Conservation (phyloP, 2,888 invertebrate genomes). For the Volucella bombylans region DNA sequence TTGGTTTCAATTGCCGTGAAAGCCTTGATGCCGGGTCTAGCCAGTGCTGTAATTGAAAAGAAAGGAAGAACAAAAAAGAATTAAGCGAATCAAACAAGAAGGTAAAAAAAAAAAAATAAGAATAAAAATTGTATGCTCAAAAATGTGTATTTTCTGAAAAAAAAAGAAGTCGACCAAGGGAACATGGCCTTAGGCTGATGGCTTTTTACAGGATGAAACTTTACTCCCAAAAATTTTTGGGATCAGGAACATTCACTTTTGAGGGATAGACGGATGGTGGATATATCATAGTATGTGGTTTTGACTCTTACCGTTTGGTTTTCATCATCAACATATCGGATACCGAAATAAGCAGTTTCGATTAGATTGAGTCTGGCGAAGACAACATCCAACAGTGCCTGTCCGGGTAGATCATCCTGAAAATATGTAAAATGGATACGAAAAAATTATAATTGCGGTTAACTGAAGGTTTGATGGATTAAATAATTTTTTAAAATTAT, state of each 20-base stretch:
- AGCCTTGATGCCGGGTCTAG: slow-evolving; percentile 94
- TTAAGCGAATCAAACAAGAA: slow-evolving; percentile 42
- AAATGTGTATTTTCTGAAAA: slow-evolving; percentile 8
- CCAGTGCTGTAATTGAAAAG: slow-evolving; percentile 90
- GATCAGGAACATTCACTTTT: background rate
- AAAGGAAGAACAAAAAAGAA: slow-evolving; percentile 33
- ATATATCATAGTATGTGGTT: slow-evolving; percentile 8
- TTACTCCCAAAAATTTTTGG: background rate
- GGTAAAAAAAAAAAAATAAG: slow-evolving; percentile 11
- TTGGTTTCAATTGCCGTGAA: slow-evolving; percentile 92
- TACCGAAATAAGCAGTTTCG: slow-evolving; percentile 98
- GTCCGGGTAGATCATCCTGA: slow-evolving; percentile 95
- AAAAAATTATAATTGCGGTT: background rate
- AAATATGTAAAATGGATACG: slow-evolving; percentile 80
- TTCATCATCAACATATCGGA: slow-evolving; percentile 94
- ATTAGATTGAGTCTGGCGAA: slow-evolving; percentile 95
- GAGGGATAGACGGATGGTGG: background rate
- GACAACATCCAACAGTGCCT: slow-evolving; percentile 94
- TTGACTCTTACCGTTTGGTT: slow-evolving; percentile 92
- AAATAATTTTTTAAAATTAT: too few species aligned
- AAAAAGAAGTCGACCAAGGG: slow-evolving; percentile 5
- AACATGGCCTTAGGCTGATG: slow-evolving; percentile 24
- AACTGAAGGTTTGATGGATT: background rate
- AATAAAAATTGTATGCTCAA: background rate
- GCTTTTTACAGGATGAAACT: slow-evolving; percentile 9